Evolutionary conservation across 2,797 vertebrate species (phyloP).

Genomic region (Clarias fuscus): DNA sequence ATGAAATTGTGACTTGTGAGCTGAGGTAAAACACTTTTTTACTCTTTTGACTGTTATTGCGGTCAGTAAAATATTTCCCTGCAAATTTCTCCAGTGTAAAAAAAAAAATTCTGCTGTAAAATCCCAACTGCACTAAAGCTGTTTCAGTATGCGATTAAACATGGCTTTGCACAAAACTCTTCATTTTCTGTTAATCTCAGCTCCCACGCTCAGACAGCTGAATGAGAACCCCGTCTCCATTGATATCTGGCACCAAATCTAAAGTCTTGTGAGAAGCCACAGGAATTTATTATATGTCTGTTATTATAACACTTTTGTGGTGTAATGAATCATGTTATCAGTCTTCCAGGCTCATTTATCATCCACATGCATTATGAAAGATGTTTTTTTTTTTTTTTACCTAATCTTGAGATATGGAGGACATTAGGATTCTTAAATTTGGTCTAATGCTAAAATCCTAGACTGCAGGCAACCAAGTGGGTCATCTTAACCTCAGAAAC

Average conservation of each 20-base stretch:
- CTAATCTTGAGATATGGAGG: neutral
- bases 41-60: constrained; percentile 19
- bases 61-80: constrained; percentile 6
- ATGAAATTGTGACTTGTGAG: neutral
- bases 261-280: constrained; percentile 29
- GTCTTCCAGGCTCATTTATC: constrained; percentile 9
- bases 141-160: constrained; percentile 32
- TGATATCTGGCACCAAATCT: constrained; percentile 42
- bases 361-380: neutral
- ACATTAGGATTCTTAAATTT: neutral
- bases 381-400: neutral
- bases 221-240: constrained; percentile 39
- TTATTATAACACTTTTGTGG: constrained; percentile 39
- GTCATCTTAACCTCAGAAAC: neutral
- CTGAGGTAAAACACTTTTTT: constrained; percentile 11
- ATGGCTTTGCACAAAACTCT: constrained; percentile 38
- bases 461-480: neutral
- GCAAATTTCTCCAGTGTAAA: constrained; percentile 16
- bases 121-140: constrained; percentile 24
- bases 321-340: constrained; percentile 46
- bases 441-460: neutral
- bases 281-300: constrained; percentile 53
- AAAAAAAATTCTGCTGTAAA: constrained; percentile 30
- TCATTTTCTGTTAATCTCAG: constrained; percentile 20
- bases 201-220: constrained; percentile 15